Evolutionary conservation across 2,797 vertebrate species (phyloP), one percentile per base, ranked within the genome.

Genomic region (Oryzias dopingdopingensis): DNA sequence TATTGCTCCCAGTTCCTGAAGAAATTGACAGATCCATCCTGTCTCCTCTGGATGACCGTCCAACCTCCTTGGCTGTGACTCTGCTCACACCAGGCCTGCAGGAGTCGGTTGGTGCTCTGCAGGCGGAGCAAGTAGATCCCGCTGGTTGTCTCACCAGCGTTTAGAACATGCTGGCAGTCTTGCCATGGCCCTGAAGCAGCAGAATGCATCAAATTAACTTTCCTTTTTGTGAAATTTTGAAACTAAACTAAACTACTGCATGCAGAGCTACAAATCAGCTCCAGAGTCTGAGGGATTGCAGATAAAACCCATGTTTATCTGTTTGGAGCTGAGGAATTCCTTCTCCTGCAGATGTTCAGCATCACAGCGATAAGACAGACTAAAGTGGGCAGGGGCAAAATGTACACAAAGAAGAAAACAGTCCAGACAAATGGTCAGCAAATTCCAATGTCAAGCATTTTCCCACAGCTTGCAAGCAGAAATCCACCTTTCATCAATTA

Each of bases 1-100:
- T 97, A 97, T 71, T 95, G 92, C 62, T 96, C 94, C 95, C 95
- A 97, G 8, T 86, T 93, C 47, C 93, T 91, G 79, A 95, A 96
- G 88, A 97, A 97, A 81, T 95, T 95, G 57, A 95, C 92, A 0
- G 94, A 95, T 2, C 95, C 95, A 2, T 96, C 95, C 71, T 93
- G 93, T 68, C 95, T 90, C 76, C 93, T 90, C 84, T 97, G 95
- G 69, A 97, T 93, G 72, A 95, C 90, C 0, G 94, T 95, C 95
- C 95, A 97, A 14, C 95, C 95, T 8, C 94, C 95, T 14, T 92
- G 86, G 18, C 86, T 90, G 1, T 47, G 83, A 67, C 86, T 85
- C 66, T 96, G 95, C n/a, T 96, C 95, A 6, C 95, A 97, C 95
- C 95, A 97, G 6, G 90, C 94, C 57, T 94, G 91, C 64, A 95